Conservation (phyloP, 1,140 invertebrate species). For the Diorhabda carinulata region DNA sequence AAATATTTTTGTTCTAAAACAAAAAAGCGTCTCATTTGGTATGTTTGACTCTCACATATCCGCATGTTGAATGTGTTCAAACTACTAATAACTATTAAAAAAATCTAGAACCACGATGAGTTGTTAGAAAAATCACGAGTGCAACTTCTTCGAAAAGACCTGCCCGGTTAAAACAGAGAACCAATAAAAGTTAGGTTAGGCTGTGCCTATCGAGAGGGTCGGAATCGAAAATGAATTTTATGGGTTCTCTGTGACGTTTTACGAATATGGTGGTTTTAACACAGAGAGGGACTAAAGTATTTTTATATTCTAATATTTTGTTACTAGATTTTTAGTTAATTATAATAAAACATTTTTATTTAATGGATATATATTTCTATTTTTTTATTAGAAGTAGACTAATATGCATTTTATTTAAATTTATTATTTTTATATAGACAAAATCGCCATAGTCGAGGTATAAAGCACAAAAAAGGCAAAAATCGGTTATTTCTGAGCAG, state of each 20-base stretch:
- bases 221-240: conserved; percentile 3
- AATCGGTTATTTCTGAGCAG: too few relatives aligned
- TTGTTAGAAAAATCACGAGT: neutral
- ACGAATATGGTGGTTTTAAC: conserved; percentile 4
- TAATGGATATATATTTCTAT: too few relatives aligned
- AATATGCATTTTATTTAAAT: too few relatives aligned
- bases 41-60: too few relatives aligned
- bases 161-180: conserved; percentile 4
- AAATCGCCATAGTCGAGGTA: too few relatives aligned
- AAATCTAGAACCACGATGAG: neutral
- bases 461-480: too few relatives aligned
- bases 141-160: conserved; percentile 5
- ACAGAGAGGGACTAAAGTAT: neutral
- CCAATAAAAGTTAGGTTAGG: conserved; percentile 11
- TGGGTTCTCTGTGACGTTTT: conserved; percentile 7
- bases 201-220: conserved; percentile 5
- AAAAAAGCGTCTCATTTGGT: too few relatives aligned
- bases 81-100: neutral
- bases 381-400: too few relatives aligned
- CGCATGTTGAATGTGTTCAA: neutral
- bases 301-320: neutral
- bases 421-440: too few relatives aligned
- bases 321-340: neutral
- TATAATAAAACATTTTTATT: too few relatives aligned
- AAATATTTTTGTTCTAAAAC: too few relatives aligned